Evolutionary conservation across 2,113 vertebrate genomes (phyloP), one percentile per base, ranked within the genome.

Genomic region (Perognathus longimembris): DNA sequence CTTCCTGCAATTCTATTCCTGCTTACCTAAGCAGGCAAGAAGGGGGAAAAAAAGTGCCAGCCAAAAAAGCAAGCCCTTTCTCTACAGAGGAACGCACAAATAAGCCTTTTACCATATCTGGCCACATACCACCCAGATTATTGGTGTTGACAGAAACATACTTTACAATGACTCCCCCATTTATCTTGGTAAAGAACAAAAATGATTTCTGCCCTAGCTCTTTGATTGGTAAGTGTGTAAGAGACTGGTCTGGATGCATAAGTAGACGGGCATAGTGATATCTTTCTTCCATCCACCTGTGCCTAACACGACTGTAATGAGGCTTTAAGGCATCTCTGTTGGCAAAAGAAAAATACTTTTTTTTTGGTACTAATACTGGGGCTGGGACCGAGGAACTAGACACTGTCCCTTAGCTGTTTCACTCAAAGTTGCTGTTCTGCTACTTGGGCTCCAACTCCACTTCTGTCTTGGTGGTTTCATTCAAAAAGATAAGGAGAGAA

Each of bases 171-270:
- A 50, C 18, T n/a, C 22, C 36, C 22, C 45, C 28, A 28, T 42
- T 78, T 67, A 45, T 22, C 93, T 76, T 79, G 66, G 54, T 5
- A 87, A 89, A 70, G 20, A 78, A 92, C 20, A 86, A 54, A 85
- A 81, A 36, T 8, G 36, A 22, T 18, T 26, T 75, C 40, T 6
- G 5, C 79, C 88, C 90, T 66, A 40, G 30, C 26, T 61, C 15
- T 74, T 76, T 90, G 67, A 30, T 54, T 4, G 92, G 63, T 40
- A n/a, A 28, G n/a, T 17, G 9, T 24, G 36, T 24, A 26, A 92
- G 30, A 88, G 40, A 84, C 71, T 32, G 17, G 57, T 66, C 26
- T 22, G 50, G 20, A 63, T 78, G 50, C 50, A 54, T 54, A 54
- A 82, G 22, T 18, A 74, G 64, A 17, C 0, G 38, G n/a, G 54